phyloP scores from a whole-genome alignment of 2,113 vertebrate genomes.

The Australoheros scitulus region DNA sequence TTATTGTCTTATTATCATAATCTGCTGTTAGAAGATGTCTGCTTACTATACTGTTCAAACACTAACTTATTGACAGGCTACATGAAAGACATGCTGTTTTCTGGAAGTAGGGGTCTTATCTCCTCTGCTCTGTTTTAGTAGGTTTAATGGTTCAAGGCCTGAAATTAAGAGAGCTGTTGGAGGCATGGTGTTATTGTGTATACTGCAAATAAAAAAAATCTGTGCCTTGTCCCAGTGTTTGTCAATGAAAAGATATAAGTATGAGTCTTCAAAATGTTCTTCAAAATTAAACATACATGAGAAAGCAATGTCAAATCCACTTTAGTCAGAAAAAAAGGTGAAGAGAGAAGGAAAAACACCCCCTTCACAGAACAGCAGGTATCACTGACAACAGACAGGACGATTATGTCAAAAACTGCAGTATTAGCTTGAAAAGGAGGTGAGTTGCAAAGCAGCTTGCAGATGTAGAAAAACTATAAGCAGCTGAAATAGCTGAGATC shows the following conservation, averaged over 20 bases:
- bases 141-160: background rate
- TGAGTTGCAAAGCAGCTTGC: background rate
- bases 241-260: background rate
- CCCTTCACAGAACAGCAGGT: too few relatives aligned
- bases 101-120: background rate
- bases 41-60: background rate
- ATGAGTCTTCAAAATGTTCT: background rate
- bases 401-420: background rate
- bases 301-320: background rate
- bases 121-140: background rate
- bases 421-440: background rate
- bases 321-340: background rate
- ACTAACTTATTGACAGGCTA: background rate
- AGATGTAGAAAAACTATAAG: background rate
- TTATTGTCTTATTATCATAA: background rate
- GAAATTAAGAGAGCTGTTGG: background rate
- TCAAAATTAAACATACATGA: background rate
- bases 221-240: background rate
- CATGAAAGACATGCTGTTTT: background rate
- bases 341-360: background rate
- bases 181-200: rapidly evolving
- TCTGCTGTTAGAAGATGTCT: background rate
- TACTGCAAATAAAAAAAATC: background rate
- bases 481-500: background rate
- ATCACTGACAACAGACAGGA: too few relatives aligned